A percentile compares a stretch with the other conserved stretches of the same genome.
These are phyloP conservation scores for Hermaeophaga mercurialis DNA, from an alignment of 2,888 invertebrate genomes.

Conservation along the genomic window DNA sequence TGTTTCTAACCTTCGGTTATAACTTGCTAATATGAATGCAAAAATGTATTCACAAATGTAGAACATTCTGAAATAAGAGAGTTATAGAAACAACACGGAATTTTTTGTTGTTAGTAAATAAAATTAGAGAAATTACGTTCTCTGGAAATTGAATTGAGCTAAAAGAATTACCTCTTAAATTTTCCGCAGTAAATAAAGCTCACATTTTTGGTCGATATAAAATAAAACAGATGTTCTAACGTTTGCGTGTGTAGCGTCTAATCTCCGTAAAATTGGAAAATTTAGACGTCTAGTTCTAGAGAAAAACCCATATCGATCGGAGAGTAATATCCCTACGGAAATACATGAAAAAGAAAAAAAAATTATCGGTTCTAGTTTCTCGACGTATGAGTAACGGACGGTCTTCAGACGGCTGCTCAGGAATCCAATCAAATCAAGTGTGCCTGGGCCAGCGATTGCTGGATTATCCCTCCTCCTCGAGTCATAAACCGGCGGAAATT, in stretches of 20 bases:
- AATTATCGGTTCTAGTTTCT: slow-evolving; percentile 23
- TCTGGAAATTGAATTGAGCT: slow-evolving; percentile 6
- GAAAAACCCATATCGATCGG: slow-evolving; percentile 6
- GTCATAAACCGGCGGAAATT: slow-evolving; percentile 55
- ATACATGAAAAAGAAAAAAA: slow-evolving; percentile 17
- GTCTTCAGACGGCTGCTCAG: slow-evolving; percentile 52
- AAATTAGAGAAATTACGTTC: slow-evolving; percentile 20
- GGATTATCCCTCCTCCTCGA: slow-evolving; percentile 43
- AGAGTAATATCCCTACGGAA: slow-evolving; percentile 39
- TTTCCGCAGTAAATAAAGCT: slow-evolving; percentile 10
- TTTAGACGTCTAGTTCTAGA: slow-evolving; percentile 12
- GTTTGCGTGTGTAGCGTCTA: slow-evolving; percentile 15
- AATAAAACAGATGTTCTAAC: slow-evolving; percentile 9
- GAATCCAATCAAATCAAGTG: slow-evolving; percentile 56
- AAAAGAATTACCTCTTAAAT: slow-evolving; percentile 13
- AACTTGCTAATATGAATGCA: too few species aligned
- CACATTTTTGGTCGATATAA: slow-evolving; percentile 15
- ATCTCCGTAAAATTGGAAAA: slow-evolving; percentile 16
- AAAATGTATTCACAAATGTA: too few species aligned
- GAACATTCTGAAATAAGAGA: too few species aligned
- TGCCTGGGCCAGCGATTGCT: slow-evolving; percentile 47
- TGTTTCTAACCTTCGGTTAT: too few species aligned
- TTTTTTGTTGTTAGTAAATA: slow-evolving; percentile 11
- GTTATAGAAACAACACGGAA: neutral
- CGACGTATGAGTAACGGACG: slow-evolving; percentile 24